Conservation (phyloP, 2,888 invertebrate genomes). For the Nephrotoma appendiculata region DNA sequence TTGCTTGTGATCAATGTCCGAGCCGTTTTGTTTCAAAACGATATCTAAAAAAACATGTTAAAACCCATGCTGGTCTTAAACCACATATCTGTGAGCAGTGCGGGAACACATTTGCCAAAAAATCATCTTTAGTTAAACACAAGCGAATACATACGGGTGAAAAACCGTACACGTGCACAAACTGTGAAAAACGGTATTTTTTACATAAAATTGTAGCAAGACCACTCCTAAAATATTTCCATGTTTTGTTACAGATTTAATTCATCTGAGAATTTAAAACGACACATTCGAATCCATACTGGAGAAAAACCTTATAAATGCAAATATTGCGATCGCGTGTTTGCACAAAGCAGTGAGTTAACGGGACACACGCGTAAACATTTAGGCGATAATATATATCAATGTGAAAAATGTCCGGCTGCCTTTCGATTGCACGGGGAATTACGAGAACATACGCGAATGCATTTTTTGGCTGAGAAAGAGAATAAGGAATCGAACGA, state of each 20-base stretch:
- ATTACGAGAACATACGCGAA: not conserved
- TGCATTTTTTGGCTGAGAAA: not conserved
- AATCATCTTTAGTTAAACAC: not conserved
- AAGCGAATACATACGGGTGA: not conserved
- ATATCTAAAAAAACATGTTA: not conserved
- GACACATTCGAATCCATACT: not conserved
- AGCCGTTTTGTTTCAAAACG: not conserved
- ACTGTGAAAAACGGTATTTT: not conserved
- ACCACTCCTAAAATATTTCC: not conserved
- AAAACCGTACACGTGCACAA: not conserved
- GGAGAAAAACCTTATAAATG: not conserved
- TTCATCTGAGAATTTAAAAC: not conserved
- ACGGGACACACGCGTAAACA: not conserved
- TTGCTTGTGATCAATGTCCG: not conserved
- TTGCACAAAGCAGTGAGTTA: not conserved
- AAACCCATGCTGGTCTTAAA: not conserved
- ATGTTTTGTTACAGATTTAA: not conserved
- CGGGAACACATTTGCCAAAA: not conserved
- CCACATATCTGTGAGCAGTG: not conserved
- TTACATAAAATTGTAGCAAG: not conserved
- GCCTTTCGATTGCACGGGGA: not conserved
- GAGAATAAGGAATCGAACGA: not conserved
- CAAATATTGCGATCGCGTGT: not conserved
- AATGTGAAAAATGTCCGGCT: not conserved
- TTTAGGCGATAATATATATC: not conserved